Percentiles rank a stretch among this genome's conserved stretches.
Conservation (phyloP, 2,113 vertebrate species). For the Oxyruncus cristatus region DNA sequence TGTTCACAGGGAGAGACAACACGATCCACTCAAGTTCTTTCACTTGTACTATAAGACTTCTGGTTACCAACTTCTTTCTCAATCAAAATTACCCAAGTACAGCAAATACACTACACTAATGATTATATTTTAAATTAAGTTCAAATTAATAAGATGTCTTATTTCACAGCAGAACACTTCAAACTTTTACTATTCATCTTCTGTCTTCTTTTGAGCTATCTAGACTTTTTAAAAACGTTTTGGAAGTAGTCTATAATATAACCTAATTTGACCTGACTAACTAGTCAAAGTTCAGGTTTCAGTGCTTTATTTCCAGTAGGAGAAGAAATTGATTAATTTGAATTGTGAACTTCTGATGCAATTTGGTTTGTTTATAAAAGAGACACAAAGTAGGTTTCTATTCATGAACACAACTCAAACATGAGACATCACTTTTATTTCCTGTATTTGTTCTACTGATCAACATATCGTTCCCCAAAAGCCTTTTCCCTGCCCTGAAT, state of each 20-base stretch:
- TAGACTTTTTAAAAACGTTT: neutral
- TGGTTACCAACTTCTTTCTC: conserved; percentile 1
- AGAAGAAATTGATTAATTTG: neutral
- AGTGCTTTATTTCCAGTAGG: neutral
- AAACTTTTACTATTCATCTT: neutral
- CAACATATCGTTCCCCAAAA: neutral
- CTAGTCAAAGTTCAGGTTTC: neutral
- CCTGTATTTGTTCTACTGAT: neutral
- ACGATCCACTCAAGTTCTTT: conserved; percentile 38
- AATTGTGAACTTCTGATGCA: neutral
- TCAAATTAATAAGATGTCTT: neutral
- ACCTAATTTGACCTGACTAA: neutral
- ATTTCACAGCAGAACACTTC: neutral
- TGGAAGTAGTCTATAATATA: neutral
- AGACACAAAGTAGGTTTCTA: neutral
- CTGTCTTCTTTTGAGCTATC: neutral
- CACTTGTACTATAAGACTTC: conserved; percentile 24
- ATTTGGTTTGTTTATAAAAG: neutral
- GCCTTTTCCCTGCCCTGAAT: fast-evolving
- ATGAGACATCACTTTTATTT: neutral
- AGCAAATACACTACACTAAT: neutral
- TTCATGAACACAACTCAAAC: neutral
- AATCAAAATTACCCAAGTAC: conserved; percentile 5
- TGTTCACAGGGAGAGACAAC: conserved; percentile 46
- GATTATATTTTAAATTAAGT: conserved; percentile 7